These are phyloP conservation scores for Liasis olivaceus DNA, from an alignment of 2,797 vertebrate genomes.

Conservation along the genomic window DNA sequence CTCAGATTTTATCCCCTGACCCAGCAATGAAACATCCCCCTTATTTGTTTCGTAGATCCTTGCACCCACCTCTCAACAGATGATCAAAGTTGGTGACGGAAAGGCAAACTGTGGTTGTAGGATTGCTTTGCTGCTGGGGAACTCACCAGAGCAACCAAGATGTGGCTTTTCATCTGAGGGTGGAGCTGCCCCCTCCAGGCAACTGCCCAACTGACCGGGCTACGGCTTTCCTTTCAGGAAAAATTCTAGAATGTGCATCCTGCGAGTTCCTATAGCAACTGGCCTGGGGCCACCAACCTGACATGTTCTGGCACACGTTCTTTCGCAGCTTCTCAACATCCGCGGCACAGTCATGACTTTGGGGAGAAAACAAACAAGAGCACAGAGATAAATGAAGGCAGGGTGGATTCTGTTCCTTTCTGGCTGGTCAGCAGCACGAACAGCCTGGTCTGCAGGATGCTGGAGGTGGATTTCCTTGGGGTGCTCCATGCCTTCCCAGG, in stretches of 20 bases:
- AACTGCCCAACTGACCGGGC: not conserved
- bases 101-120: not conserved
- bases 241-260: constrained; percentile 48
- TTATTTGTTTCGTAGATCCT: too few relatives aligned
- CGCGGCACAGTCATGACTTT: not conserved
- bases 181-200: not conserved
- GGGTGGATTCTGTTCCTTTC: fast-evolving
- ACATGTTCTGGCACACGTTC: fast-evolving
- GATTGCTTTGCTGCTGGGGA: not conserved
- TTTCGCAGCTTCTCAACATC: not conserved
- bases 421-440: too few relatives aligned
- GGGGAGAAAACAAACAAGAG: not conserved
- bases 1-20: not conserved
- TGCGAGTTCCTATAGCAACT: constrained; percentile 62
- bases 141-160: not conserved
- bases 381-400: not conserved
- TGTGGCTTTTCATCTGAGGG: not conserved
- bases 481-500: not conserved
- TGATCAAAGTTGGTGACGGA: not conserved
- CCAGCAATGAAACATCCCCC: not conserved
- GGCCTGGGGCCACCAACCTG: constrained; percentile 24
- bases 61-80: not conserved
- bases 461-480: not conserved
- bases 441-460: too few relatives aligned
- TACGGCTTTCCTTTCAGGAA: constrained; percentile 26